Evolutionary conservation across 2,113 vertebrate species (phyloP).

Genomic region (Ifrita kowaldi): DNA sequence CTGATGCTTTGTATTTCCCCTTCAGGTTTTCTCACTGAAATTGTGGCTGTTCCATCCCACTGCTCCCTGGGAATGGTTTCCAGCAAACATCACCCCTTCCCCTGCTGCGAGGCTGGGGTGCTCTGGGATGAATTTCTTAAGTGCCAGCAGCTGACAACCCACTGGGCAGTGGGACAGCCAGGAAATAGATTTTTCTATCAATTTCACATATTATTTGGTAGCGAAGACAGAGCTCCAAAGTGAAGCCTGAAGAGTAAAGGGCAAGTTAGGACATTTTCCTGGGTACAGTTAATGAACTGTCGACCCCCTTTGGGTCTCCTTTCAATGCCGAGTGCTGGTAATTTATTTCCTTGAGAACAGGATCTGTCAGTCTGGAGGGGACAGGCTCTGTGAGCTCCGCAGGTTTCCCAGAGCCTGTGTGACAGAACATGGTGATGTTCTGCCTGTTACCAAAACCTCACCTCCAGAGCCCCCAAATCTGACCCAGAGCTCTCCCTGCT

Average conservation of each 20-base stretch:
- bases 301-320: background rate
- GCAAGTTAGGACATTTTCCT: background rate
- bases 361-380: background rate
- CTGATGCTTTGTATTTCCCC: background rate
- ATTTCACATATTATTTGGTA: background rate
- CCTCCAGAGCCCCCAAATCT: background rate
- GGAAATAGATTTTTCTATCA: background rate
- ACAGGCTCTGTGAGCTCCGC: background rate
- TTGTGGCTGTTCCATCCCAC: background rate
- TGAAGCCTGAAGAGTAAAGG: background rate
- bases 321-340: background rate
- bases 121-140: background rate
- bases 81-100: background rate
- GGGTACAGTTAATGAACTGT: background rate
- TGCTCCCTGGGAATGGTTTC: background rate
- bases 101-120: rapidly evolving
- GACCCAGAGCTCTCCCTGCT: background rate
- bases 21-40: background rate
- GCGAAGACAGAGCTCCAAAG: background rate
- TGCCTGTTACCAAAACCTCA: rapidly evolving
- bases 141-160: background rate
- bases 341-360: background rate
- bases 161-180: background rate
- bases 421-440: background rate
- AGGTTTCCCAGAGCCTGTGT: background rate